These are phyloP conservation scores for Hypanus sabinus DNA, from an alignment of 2,113 vertebrate genomes.

Conservation along the genomic window DNA sequence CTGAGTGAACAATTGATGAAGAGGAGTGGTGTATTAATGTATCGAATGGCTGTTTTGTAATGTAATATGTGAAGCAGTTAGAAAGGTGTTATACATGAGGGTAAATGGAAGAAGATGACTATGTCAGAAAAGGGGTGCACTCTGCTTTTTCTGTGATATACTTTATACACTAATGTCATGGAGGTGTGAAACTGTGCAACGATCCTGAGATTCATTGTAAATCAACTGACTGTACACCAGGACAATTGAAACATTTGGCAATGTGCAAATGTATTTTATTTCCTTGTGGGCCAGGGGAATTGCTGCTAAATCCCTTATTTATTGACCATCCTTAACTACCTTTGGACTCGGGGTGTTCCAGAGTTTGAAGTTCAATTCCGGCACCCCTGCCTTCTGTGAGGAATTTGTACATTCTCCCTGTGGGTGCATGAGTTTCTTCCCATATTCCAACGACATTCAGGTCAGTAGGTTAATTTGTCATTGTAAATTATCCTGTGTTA, in stretches of 20 bases:
- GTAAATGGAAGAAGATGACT: background rate
- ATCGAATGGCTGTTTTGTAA: background rate
- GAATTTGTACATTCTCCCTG: too few relatives aligned
- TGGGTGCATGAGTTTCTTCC: too few relatives aligned
- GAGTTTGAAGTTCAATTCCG: too few relatives aligned
- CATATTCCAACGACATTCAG: too few relatives aligned
- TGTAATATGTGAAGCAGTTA: background rate
- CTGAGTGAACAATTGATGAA: background rate
- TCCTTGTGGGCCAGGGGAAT: too few relatives aligned
- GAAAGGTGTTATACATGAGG: background rate
- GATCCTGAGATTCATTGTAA: background rate
- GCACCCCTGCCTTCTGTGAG: too few relatives aligned
- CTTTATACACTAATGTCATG: background rate
- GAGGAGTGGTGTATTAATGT: background rate
- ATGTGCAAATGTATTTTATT: background rate
- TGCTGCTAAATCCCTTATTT: too few relatives aligned
- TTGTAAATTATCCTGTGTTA: too few relatives aligned
- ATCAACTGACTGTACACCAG: background rate
- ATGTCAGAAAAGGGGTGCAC: background rate
- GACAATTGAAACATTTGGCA: background rate
- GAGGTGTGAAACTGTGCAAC: background rate
- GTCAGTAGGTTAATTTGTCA: too few relatives aligned
- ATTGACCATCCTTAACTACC: too few relatives aligned
- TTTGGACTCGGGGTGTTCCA: too few relatives aligned
- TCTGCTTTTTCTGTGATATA: background rate